Conservation (phyloP, 1,140 invertebrate genomes). For the Drosophila prosaltans region DNA sequence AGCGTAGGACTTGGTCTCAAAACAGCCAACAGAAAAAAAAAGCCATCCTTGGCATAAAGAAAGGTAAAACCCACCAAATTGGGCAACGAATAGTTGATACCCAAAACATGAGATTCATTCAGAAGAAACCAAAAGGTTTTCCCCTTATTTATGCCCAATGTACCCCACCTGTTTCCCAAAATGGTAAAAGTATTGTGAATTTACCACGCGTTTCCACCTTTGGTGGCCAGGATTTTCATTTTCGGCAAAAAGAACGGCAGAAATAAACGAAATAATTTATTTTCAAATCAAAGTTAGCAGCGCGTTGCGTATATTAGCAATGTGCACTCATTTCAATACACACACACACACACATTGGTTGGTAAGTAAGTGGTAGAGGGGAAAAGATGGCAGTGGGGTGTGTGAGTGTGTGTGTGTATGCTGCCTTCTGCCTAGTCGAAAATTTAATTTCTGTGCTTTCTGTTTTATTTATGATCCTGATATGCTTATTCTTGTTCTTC, state of each 20-base stretch:
- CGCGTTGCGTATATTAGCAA: slow-evolving; percentile 77
- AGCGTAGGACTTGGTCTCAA: not conserved
- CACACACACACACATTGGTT: slow-evolving; percentile 18
- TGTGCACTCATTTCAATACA: slow-evolving; percentile 61
- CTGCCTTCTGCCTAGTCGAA: slow-evolving; percentile 67
- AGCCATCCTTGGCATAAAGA: not conserved
- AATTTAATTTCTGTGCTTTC: slow-evolving; percentile 77
- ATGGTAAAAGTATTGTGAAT: slow-evolving; percentile 37
- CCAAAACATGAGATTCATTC: not conserved
- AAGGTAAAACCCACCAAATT: not conserved
- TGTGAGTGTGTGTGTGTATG: not conserved
- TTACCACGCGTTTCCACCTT: slow-evolving; percentile 45
- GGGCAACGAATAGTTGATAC: not conserved
- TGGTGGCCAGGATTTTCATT: slow-evolving; percentile 44
- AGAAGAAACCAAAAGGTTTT: not conserved
- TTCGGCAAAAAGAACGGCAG: slow-evolving; percentile 32
- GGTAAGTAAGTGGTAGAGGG: not conserved
- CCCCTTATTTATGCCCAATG: not conserved
- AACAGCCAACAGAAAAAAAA: slow-evolving; percentile 4
- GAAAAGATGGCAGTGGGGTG: not conserved
- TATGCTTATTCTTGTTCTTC: slow-evolving; percentile 67
- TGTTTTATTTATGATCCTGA: slow-evolving; percentile 80
- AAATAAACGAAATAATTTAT: slow-evolving; percentile 77
- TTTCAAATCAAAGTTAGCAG: slow-evolving; percentile 79
- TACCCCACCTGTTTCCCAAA: not conserved